phyloP scores from a whole-genome alignment of 2,888 invertebrate species.

The Eretmocerus hayati region DNA sequence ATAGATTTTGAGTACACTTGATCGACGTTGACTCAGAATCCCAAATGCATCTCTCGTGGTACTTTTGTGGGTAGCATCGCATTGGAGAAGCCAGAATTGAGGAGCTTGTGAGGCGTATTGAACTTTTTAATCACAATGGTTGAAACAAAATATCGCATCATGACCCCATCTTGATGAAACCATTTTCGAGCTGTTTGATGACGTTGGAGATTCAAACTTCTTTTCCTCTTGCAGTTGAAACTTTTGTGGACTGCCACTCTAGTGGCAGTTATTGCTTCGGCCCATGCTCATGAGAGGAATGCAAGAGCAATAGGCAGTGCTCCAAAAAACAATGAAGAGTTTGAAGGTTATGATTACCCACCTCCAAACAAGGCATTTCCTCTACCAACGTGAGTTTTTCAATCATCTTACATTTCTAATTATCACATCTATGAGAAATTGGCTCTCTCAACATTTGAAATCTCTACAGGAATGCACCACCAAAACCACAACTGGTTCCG shows the following conservation, averaged over 20 bases:
- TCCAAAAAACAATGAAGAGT: conserved; percentile 8
- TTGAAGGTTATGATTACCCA: conserved; percentile 37
- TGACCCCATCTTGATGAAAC: too few relatives aligned
- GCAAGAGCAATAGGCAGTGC: conserved; percentile 38
- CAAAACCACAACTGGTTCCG: conserved; percentile 10
- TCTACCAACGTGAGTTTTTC: conserved; percentile 32
- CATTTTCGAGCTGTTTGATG: too few relatives aligned
- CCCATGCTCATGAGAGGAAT: conserved; percentile 35
- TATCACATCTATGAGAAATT: background rate
- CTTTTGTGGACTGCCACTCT: conserved; percentile 39
- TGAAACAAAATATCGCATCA: too few relatives aligned
- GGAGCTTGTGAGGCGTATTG: too few relatives aligned
- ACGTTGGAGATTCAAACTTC: too few relatives aligned
- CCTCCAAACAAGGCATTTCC: conserved; percentile 33
- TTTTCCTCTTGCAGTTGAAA: conserved; percentile 37
- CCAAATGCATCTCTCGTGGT: too few relatives aligned
- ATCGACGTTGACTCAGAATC: too few relatives aligned
- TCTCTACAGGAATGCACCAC: conserved; percentile 12
- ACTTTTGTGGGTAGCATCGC: too few relatives aligned
- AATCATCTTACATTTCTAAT: background rate
- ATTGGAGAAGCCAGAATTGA: too few relatives aligned
- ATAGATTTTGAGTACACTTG: too few relatives aligned
- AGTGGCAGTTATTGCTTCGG: conserved; percentile 38
- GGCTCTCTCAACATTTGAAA: background rate
- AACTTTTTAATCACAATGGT: too few relatives aligned